Evolutionary conservation across 2,113 vertebrate species (phyloP).

Genomic region (Amblyopsis rosae): DNA sequence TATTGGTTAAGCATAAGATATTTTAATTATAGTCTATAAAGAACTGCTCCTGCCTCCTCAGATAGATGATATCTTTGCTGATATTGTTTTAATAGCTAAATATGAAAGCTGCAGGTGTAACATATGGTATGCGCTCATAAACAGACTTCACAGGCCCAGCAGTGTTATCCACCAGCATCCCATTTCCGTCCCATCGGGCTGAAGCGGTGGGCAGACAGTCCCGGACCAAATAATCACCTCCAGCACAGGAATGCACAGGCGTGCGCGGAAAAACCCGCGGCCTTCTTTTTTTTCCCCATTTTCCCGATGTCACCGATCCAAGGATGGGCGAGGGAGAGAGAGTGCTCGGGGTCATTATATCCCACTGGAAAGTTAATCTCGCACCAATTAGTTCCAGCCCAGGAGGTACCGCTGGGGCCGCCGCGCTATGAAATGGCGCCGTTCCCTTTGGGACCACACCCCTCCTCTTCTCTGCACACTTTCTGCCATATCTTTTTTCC

Average conservation of each 20-base stretch:
- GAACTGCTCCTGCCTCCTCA: constrained; percentile 1
- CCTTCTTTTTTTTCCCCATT: not conserved
- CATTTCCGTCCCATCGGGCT: constrained; percentile 45
- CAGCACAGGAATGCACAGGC: constrained; percentile 28
- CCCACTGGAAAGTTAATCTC: constrained; percentile 77
- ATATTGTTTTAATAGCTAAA: constrained; percentile 19
- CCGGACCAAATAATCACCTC: constrained; percentile 64
- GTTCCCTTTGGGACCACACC: constrained; percentile 57
- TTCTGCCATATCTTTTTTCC: constrained; percentile 21
- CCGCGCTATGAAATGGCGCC: constrained; percentile 66
- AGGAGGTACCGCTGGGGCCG: constrained; percentile 63
- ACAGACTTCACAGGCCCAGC: constrained; percentile 20
- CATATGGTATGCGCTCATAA: constrained; percentile 19
- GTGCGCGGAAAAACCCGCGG: constrained; percentile 20
- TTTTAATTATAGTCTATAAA: constrained; percentile 18
- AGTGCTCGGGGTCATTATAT: constrained; percentile 72
- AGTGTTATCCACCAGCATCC: constrained; percentile 32
- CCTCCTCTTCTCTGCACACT: not conserved
- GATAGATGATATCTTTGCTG: not conserved
- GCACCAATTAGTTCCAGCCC: constrained; percentile 78
- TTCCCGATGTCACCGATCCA: constrained; percentile 60
- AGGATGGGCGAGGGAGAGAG: constrained; percentile 61
- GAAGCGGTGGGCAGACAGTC: constrained; percentile 51
- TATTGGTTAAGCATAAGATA: not conserved
- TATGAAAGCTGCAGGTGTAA: constrained; percentile 22